A percentile compares a stretch with the other conserved stretches of the same genome.
Evolutionary conservation across 2,888 invertebrate species (phyloP).

Genomic region (Reticulitermes lucifugus): DNA sequence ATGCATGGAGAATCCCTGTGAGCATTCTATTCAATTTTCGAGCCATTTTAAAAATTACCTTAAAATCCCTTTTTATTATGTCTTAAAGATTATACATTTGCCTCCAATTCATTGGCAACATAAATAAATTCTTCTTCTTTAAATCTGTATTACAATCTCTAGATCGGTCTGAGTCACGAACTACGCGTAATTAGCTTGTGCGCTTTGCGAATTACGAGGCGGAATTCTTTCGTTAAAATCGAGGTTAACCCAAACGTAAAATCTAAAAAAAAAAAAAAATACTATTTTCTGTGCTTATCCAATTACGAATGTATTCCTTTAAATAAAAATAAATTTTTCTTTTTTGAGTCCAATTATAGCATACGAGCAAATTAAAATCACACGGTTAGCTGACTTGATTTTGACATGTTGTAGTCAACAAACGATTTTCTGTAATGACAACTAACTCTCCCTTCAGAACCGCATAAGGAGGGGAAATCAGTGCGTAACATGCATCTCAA

Average conservation of each 20-base stretch:
- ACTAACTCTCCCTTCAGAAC: not conserved
- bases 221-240: no score
- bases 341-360: constrained; percentile 1
- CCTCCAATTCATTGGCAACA: no score
- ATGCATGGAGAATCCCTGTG: no score
- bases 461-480: not conserved
- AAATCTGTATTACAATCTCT: no score
- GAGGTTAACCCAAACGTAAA: not conserved
- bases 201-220: no score
- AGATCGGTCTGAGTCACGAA: not conserved
- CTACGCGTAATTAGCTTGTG: not conserved
- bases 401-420: not conserved
- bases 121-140: no score
- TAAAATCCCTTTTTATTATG: no score
- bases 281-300: no score
- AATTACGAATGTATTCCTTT: not conserved
- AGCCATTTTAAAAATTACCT: no score
- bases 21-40: no score
- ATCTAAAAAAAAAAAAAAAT: not conserved
- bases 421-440: not conserved
- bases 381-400: constrained; percentile 30
- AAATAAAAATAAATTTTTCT: not conserved
- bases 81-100: no score
- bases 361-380: constrained; percentile 37
- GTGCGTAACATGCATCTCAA: not conserved